Percentiles rank a stretch among this genome's conserved stretches.
Conservation (phyloP, 2,113 vertebrate species). For the Seriola aureovittata region DNA sequence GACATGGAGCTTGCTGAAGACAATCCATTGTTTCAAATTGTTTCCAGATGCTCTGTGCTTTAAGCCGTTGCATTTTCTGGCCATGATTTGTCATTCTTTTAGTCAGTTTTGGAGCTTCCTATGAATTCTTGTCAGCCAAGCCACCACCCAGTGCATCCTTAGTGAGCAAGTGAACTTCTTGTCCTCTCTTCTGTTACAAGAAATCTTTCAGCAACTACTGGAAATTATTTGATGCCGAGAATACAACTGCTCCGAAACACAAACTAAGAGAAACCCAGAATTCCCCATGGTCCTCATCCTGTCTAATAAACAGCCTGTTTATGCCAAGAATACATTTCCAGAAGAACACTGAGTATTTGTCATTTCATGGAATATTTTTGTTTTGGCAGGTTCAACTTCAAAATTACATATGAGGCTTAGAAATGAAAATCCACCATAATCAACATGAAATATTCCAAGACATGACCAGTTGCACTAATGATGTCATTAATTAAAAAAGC, state of each 20-base stretch:
- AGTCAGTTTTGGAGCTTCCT: constrained; percentile 55
- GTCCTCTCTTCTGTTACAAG: constrained; percentile 24
- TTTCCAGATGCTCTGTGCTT: constrained; percentile 69
- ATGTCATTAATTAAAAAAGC: constrained; percentile 46
- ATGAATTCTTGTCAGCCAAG: constrained; percentile 53
- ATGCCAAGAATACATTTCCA: constrained; percentile 35
- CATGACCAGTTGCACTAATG: constrained; percentile 13
- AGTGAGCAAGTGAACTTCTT: constrained; percentile 42
- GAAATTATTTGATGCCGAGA: not conserved
- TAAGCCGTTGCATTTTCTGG: constrained; percentile 66
- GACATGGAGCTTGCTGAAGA: constrained; percentile 59
- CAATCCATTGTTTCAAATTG: constrained; percentile 70
- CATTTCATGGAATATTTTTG: constrained; percentile 33
- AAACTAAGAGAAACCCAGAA: constrained; percentile 7
- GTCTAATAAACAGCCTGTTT: constrained; percentile 46
- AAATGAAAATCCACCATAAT: constrained; percentile 23
- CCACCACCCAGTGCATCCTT: constrained; percentile 58
- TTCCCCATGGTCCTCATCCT: not conserved
- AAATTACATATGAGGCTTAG: constrained; percentile 19
- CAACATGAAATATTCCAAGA: constrained; percentile 20
- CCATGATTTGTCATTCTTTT: constrained; percentile 65
- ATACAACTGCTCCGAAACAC: not conserved
- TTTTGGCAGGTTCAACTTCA: constrained; percentile 24
- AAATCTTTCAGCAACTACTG: constrained; percentile 40
- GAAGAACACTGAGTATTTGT: constrained; percentile 45